Evolutionary conservation across 2,797 vertebrate genomes (phyloP), one percentile per base, ranked within the genome.

Genomic region (Galagoides demidoff): DNA sequence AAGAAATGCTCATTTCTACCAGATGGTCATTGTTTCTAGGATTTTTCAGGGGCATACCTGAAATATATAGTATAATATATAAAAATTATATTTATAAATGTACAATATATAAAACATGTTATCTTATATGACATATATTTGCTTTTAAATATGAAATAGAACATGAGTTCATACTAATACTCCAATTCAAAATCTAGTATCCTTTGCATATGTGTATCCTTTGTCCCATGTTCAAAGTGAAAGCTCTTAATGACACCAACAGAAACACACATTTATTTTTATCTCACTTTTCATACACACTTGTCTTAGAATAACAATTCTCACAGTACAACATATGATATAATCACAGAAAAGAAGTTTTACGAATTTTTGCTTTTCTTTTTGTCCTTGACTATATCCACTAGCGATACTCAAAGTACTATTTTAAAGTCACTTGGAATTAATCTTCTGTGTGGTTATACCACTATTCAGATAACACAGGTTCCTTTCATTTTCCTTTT

Each of bases 401-500:
- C 25, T 74, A 59, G 55, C 66, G 19, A 64, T 61, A 43, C 14
- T 63, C 25, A 34, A 59, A 78, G 4, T 81, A 83, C 14, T 64
- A 16, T 66, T 78, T 90, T 74, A 74, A 55, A 89, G 55, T n/a
- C 29, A 83, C 34, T 73, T 78, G 55, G n/a, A 79, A 49, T 22
- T 59, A 25, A 78, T 68, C 12, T 10, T 14, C 20, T 74, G 34
- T 89, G 45, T 63, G 29, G 10, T 45, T 81, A 71, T 22, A 16
- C 13, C 2, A 39, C 14, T 20, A 43, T 9, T 34, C 14, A 83
- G 25, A 73, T 7, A 74, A 85, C 31, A 93, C 17, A 73, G 25
- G 29, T 68, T 71, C 74, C 3, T n/a, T 89, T 89, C 55, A 59
- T 63, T 94, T 92, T 92, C 29, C 27, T 73, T 79, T 89, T 70